A percentile compares a stretch with the other conserved stretches of the same genome.
These are phyloP conservation scores for Drosophila paranaensis DNA, from an alignment of 2,888 invertebrate genomes.

Conservation along the genomic window DNA sequence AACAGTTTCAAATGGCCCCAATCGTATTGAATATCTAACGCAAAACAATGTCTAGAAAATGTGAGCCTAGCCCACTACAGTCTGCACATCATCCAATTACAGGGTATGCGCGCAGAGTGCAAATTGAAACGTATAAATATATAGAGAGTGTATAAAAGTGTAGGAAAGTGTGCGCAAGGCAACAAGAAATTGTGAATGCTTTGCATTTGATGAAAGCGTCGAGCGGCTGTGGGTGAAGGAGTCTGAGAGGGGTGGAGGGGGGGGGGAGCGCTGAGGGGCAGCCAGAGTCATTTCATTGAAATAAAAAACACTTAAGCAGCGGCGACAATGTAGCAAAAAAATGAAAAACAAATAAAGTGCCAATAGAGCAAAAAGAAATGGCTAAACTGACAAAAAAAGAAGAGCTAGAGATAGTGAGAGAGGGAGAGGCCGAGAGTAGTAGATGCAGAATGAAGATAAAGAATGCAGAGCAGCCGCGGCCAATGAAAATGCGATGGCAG, in stretches of 20 bases:
- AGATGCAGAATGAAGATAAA: constrained; percentile 7
- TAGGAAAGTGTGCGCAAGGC: constrained; percentile 49
- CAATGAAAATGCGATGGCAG: constrained; percentile 58
- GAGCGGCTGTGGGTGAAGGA: constrained; percentile 25
- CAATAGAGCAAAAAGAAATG: constrained; percentile 9
- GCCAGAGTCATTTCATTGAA: constrained; percentile 60
- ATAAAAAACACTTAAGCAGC: constrained; percentile 71
- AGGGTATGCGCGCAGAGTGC: constrained; percentile 29
- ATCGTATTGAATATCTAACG: not conserved
- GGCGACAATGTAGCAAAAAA: constrained; percentile 51
- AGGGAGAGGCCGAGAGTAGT: not conserved
- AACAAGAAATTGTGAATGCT: constrained; percentile 60
- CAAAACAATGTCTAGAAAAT: not conserved
- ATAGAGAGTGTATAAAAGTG: constrained; percentile 21
- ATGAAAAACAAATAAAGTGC: constrained; percentile 21
- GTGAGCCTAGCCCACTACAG: not conserved
- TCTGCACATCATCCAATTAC: not conserved
- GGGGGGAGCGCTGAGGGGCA: not conserved
- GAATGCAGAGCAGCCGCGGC: constrained; percentile 18
- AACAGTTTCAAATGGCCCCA: no score
- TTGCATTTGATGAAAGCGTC: constrained; percentile 63
- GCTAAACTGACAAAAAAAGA: constrained; percentile 4
- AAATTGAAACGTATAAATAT: constrained; percentile 17
- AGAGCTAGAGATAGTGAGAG: not conserved
- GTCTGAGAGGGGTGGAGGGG: not conserved